These are phyloP conservation scores for Thera obeliscata DNA, from an alignment of 2,888 invertebrate genomes.

Conservation along the genomic window DNA sequence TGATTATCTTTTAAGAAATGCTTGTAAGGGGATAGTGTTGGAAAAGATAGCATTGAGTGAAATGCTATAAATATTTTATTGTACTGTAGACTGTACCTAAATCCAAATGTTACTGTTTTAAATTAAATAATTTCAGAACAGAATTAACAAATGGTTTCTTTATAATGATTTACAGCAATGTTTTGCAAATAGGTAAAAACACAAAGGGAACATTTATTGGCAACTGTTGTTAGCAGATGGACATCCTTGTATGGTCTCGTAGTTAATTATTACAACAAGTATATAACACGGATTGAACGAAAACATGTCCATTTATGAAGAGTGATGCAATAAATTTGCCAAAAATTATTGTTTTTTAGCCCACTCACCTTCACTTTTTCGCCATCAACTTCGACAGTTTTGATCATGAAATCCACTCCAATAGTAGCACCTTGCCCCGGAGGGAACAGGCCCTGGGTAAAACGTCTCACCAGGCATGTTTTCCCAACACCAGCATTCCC, in stretches of 20 bases:
- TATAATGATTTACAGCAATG: too few species aligned
- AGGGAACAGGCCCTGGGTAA: constrained; percentile 98
- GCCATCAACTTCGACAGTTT: constrained; percentile 98
- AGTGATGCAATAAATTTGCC: constrained; percentile 58
- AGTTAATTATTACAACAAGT: constrained; percentile 17
- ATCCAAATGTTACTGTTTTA: too few species aligned
- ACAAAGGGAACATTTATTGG: background rate
- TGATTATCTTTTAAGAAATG: too few species aligned
- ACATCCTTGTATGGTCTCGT: constrained; percentile 11
- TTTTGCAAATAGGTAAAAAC: too few species aligned
- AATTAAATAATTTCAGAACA: too few species aligned
- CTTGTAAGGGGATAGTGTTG: too few species aligned
- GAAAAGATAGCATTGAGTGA: too few species aligned
- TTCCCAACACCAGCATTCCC: constrained; percentile 99
- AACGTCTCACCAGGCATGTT: constrained; percentile 97
- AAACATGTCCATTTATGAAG: constrained; percentile 36
- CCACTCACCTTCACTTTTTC: constrained; percentile 94
- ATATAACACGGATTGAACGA: constrained; percentile 7
- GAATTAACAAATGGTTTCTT: too few species aligned
- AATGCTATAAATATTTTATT: too few species aligned
- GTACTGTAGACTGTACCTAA: too few species aligned
- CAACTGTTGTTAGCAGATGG: constrained; percentile 1
- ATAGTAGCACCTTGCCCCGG: constrained; percentile 99
- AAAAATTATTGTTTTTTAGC: constrained; percentile 44
- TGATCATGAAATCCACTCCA: constrained; percentile 99